Conservation (phyloP, 1,140 invertebrate species). For the Papilio helenus region DNA sequence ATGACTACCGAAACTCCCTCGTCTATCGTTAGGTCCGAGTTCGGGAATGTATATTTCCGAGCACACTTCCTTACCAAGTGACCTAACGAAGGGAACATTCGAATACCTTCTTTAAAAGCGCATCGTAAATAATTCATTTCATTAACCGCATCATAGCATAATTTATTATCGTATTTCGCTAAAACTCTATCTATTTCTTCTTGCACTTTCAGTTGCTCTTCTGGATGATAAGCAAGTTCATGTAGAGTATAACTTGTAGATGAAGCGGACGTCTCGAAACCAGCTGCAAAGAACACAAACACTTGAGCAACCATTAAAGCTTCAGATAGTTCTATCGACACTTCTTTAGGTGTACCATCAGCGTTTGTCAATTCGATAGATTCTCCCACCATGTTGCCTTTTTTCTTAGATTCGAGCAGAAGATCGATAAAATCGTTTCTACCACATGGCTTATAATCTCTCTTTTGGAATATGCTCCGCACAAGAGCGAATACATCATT, state of each 20-base stretch:
- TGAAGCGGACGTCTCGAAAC: conserved; percentile 50
- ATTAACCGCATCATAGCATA: conserved; percentile 66
- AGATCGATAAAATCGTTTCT: conserved; percentile 82
- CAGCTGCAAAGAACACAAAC: conserved; percentile 68
- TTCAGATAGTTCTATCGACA: conserved; percentile 42
- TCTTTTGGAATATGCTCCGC: conserved; percentile 1
- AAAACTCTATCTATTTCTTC: conserved; percentile 80
- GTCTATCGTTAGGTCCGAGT: conserved; percentile 63
- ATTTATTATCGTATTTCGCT: conserved; percentile 51
- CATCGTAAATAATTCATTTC: conserved; percentile 67
- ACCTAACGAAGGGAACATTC: conserved; percentile 65
- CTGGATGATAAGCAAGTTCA: conserved; percentile 80
- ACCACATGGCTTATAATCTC: conserved; percentile 45
- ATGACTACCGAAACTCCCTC: conserved; percentile 63
- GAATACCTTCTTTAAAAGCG: conserved; percentile 75
- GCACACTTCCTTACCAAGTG: conserved; percentile 64
- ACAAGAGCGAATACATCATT: conserved; percentile 8
- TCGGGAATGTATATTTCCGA: conserved; percentile 71
- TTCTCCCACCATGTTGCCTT: conserved; percentile 55
- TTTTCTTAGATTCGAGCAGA: conserved; percentile 75
- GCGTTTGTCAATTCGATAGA: conserved; percentile 70
- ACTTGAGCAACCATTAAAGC: conserved; percentile 64
- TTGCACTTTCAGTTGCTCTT: conserved; percentile 82
- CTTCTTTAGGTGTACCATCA: conserved; percentile 41
- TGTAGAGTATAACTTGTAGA: conserved; percentile 78